Percentiles rank a stretch among this genome's conserved stretches.
Conservation (phyloP, 2,888 invertebrate species). For the Resseliella maxima region DNA sequence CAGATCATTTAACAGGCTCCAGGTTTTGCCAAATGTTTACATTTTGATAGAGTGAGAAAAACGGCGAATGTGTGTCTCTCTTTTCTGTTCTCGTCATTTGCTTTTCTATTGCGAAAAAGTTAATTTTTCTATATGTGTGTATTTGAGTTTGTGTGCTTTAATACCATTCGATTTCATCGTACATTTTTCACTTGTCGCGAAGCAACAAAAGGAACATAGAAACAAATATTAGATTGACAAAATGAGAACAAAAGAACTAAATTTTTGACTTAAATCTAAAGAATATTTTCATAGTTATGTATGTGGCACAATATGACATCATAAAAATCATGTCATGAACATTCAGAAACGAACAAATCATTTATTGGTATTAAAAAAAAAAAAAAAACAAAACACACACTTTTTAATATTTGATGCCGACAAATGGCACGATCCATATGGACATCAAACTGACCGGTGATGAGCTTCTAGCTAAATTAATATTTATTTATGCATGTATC, state of each 20-base stretch:
- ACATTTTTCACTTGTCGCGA: not conserved
- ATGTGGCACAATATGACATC: slow-evolving; percentile 34
- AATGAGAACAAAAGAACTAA: not conserved
- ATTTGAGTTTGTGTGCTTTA: not conserved
- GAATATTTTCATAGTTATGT: not conserved
- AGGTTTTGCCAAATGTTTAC: slow-evolving; percentile 49
- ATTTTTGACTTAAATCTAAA: not conserved
- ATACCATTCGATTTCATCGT: not conserved
- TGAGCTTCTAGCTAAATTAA: not conserved
- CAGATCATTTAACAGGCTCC: slow-evolving; percentile 49
- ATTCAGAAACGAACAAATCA: not conserved
- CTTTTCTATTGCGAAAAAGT: not conserved
- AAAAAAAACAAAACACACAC: too few species aligned
- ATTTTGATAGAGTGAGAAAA: slow-evolving; percentile 48
- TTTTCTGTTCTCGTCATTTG: not conserved
- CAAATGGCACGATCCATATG: not conserved
- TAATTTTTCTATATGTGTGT: not conserved
- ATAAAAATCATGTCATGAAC: slow-evolving; percentile 23
- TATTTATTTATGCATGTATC: not conserved
- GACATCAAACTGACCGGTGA: not conserved
- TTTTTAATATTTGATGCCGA: slow-evolving; percentile 3
- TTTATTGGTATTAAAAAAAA: slow-evolving; percentile 16
- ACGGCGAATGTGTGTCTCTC: not conserved
- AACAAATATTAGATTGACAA: too few species aligned
- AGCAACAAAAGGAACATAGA: not conserved